Evolutionary conservation across 2,888 invertebrate genomes (phyloP).

Genomic region (Oscheius onirici): DNA sequence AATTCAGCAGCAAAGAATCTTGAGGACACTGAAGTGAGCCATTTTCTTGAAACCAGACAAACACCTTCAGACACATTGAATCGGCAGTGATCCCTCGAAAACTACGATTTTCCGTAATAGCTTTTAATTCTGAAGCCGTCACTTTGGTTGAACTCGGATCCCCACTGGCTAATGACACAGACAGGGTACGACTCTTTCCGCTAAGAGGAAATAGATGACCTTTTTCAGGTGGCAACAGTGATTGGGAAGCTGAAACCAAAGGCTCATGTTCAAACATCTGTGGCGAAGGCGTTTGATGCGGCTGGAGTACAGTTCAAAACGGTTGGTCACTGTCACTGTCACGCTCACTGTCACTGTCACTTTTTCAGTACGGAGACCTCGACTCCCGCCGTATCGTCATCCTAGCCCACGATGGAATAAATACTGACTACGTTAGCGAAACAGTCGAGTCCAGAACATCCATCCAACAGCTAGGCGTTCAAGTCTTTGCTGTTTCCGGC

Average conservation of each 20-base stretch:
- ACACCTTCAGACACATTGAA: conserved; percentile 28
- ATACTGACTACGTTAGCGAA: conserved; percentile 50
- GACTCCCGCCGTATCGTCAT: conserved; percentile 38
- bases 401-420: conserved; percentile 53
- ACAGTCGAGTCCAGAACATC: conserved; percentile 40
- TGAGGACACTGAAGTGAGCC: conserved; percentile 16
- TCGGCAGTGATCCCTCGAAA: not conserved
- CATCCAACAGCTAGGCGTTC: conserved; percentile 21
- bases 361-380: conserved; percentile 25
- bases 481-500: conserved; percentile 48
- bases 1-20: conserved; percentile 27
- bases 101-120: conserved; percentile 35
- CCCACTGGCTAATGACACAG: conserved; percentile 21
- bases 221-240: conserved; percentile 16
- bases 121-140: conserved; percentile 47
- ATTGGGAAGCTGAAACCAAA: conserved; percentile 30
- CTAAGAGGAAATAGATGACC: conserved; percentile 4
- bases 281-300: conserved; percentile 43
- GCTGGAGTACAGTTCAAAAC: conserved; percentile 37
- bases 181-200: conserved; percentile 27
- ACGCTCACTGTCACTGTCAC: not conserved
- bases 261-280: conserved; percentile 44
- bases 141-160: conserved; percentile 29
- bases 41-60: not conserved
- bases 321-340: conserved; percentile 4